Base-by-base conservation (phyloP, 2,888 invertebrate genomes). In the Megaustenia siamemsis region DNA sequence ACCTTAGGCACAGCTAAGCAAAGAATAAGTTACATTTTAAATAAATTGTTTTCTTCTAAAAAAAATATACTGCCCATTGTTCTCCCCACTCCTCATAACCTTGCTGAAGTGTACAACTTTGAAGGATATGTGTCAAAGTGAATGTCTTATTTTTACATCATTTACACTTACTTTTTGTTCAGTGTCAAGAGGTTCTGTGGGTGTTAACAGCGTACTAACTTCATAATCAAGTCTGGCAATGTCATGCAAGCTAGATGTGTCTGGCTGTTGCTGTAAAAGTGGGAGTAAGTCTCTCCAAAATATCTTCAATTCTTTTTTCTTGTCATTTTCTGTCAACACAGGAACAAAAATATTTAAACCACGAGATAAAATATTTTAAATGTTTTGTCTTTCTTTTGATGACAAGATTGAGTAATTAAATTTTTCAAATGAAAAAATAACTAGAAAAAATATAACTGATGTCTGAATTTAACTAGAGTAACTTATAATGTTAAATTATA, bases 211-310 rank as follows among this genome's bases (percentile, higher is more conserved):
- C 8, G 83, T 86, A 76, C 91, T 91, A 15, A 94, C 92, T 75
- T 90, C 91, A 85, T 92, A 93, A 77, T 93, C 92, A 53, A 92
- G 89, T 8, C 90, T 87, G 10, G 93, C 92, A 28, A 93, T 90
- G 84, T 93, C 92, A 86, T 92, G 92, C 3, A 93, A 89, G 32
- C 87, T 87, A 35, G 91, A 90, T 10, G 83, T 80, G 76, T 90
- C 90, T 28, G 92, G 86, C 82, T 91, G 91, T 76, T 87, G 89
- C 81, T 90, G 90, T 78, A 93, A 87, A 43, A 93, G 69, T 32
- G 89, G 87, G 6, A 91, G 83, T 12, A 93, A 78, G 82, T 93
- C 93, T 60, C 86, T 89, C 94, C 94, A 94, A 87, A 93, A 94
- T n/a, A 81, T 71, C 60, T 89, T 88, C 82, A 93, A 60, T 43